Evolutionary conservation across 1,140 invertebrate species (phyloP).

Genomic region (Euschistus heros): DNA sequence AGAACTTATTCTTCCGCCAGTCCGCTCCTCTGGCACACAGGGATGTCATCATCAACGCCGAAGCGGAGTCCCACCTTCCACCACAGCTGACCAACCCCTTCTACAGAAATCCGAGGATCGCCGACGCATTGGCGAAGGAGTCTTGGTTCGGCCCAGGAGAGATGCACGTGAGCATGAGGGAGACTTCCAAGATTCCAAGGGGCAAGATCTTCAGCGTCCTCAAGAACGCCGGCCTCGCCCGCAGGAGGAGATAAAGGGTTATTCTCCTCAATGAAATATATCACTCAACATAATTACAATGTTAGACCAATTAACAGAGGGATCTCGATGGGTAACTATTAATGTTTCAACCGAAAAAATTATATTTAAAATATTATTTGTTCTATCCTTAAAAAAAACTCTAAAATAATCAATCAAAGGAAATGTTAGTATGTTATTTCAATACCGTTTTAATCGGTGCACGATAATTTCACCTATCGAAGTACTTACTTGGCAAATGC

Average conservation of each 20-base stretch:
- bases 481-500: too few relatives aligned
- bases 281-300: too few relatives aligned
- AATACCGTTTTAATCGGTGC: too few relatives aligned
- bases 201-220: constrained; percentile 61
- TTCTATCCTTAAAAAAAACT: too few relatives aligned
- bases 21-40: constrained; percentile 40
- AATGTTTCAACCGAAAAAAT: too few relatives aligned
- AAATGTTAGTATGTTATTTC: too few relatives aligned
- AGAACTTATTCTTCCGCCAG: constrained; percentile 36
- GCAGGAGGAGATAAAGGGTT: constrained; percentile 19
- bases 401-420: too few relatives aligned
- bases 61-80: constrained; percentile 46
- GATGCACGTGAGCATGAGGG: constrained; percentile 51
- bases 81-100: constrained; percentile 55
- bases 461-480: too few relatives aligned
- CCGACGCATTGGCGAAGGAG: constrained; percentile 55
- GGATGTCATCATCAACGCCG: constrained; percentile 45
- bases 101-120: constrained; percentile 62
- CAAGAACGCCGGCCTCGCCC: constrained; percentile 51
- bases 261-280: too few relatives aligned
- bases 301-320: too few relatives aligned
- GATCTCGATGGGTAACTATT: too few relatives aligned
- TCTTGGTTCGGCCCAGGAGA: constrained; percentile 49
- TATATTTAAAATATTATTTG: too few relatives aligned
- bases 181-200: constrained; percentile 65